Evolutionary conservation across 2,888 invertebrate species (phyloP).

Genomic region (Cantharis rustica): DNA sequence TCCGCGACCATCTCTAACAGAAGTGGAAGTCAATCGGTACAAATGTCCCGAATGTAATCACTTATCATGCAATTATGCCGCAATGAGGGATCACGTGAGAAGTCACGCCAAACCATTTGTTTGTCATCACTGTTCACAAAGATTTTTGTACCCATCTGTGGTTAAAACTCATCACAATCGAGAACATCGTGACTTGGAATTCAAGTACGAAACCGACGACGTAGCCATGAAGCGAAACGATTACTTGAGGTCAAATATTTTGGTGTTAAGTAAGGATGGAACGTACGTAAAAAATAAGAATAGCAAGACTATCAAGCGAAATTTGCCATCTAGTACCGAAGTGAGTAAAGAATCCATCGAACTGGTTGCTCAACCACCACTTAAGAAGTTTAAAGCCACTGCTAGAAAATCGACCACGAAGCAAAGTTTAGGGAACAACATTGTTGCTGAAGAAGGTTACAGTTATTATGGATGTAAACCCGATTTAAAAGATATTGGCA

Average conservation of each 20-base stretch:
- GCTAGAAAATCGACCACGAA: slow-evolving; percentile 40
- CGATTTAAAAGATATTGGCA: slow-evolving; percentile 50
- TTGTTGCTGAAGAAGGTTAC: slow-evolving; percentile 44
- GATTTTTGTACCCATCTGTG: slow-evolving; percentile 44
- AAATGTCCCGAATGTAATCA: slow-evolving; percentile 55
- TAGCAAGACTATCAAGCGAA: neutral
- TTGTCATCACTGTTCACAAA: slow-evolving; percentile 54
- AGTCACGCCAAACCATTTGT: slow-evolving; percentile 54
- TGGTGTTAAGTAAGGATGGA: slow-evolving; percentile 12
- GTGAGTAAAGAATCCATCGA: neutral
- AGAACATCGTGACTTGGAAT: slow-evolving; percentile 46
- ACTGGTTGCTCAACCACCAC: neutral
- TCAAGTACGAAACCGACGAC: slow-evolving; percentile 39
- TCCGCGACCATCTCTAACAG: neutral
- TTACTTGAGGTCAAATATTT: slow-evolving; percentile 17
- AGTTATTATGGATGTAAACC: slow-evolving; percentile 61
- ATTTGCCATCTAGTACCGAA: neutral
- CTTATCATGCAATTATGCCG: slow-evolving; percentile 41
- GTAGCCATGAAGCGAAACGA: slow-evolving; percentile 12
- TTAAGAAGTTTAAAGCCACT: slow-evolving; percentile 4
- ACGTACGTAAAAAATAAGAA: neutral
- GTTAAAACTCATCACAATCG: slow-evolving; percentile 46
- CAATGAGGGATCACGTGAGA: slow-evolving; percentile 54
- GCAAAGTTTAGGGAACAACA: slow-evolving; percentile 36
- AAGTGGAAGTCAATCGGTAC: slow-evolving; percentile 40